phyloP scores from a whole-genome alignment of 2,888 invertebrate species.

The Dusona sp. region DNA sequence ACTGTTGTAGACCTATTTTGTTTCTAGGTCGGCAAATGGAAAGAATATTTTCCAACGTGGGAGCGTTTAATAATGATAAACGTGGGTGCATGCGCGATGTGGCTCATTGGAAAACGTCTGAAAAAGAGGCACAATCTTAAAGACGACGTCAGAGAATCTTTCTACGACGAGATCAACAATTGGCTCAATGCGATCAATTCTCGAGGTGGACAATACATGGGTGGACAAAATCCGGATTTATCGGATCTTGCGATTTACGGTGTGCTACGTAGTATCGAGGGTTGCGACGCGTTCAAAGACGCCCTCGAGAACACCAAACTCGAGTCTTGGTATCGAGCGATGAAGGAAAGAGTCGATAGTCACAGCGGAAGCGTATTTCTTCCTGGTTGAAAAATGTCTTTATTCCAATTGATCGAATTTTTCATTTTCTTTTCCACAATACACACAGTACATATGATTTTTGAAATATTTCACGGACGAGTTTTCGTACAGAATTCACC shows the following conservation, averaged over 20 bases:
- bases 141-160: conserved; percentile 94
- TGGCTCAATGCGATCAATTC: conserved; percentile 91
- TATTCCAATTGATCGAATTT: conserved; percentile 8
- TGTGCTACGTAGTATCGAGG: conserved; percentile 96
- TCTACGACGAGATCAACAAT: conserved; percentile 94
- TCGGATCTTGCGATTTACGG: conserved; percentile 97
- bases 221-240: conserved; percentile 94
- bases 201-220: conserved; percentile 92
- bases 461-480: conserved; percentile 15
- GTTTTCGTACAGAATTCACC: conserved; percentile 12
- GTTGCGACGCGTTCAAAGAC: conserved; percentile 95
- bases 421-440: conserved; percentile 12
- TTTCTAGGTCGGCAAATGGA: conserved; percentile 93
- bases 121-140: conserved; percentile 94
- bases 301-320: conserved; percentile 90
- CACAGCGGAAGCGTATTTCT: conserved; percentile 86
- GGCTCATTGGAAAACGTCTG: conserved; percentile 94
- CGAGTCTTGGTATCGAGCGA: conserved; percentile 91
- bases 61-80: conserved; percentile 95
- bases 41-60: conserved; percentile 93
- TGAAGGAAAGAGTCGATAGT: conserved; percentile 88
- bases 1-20: conserved; percentile 31
- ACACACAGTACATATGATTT: conserved; percentile 31
- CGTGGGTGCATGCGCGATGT: conserved; percentile 97
- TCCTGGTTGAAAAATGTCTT: conserved; percentile 55